Percentiles rank a stretch among this genome's conserved stretches.
phyloP scores from a whole-genome alignment of 1,140 invertebrate species.

The Diachasma alloeum region DNA sequence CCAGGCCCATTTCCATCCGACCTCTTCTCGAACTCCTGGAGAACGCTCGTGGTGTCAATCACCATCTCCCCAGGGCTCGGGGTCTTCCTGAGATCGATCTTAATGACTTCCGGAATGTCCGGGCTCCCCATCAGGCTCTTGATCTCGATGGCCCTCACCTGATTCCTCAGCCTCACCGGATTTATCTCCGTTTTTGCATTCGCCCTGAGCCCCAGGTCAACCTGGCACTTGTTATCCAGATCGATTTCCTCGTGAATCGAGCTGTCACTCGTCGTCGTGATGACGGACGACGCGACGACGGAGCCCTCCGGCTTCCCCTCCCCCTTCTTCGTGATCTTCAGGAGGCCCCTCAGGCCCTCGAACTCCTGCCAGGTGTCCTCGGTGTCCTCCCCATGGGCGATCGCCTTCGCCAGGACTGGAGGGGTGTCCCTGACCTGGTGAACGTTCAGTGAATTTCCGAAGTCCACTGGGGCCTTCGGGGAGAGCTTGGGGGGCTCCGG shows the following conservation, averaged over 20 bases:
- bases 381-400: slow-evolving; percentile 15
- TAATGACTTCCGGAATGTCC: slow-evolving; percentile 1
- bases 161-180: background rate
- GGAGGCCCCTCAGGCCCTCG: background rate
- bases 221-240: slow-evolving; percentile 7
- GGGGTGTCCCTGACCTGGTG: slow-evolving; percentile 39
- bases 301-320: background rate
- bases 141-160: background rate
- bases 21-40: background rate
- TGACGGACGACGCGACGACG: background rate
- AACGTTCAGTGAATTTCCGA: slow-evolving; percentile 18
- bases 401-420: slow-evolving; percentile 38
- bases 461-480: slow-evolving; percentile 34
- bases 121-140: background rate
- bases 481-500: slow-evolving; percentile 46
- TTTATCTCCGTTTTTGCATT: background rate
- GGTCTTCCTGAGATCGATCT: slow-evolving; percentile 1
- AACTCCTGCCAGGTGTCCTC: slow-evolving; percentile 1
- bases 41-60: slow-evolving; percentile 20
- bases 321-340: background rate
- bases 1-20: background rate
- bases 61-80: slow-evolving; percentile 19
- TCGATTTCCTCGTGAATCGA: slow-evolving; percentile 5
- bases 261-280: slow-evolving; percentile 13
- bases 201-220: background rate